Conservation (phyloP, 2,113 vertebrate species). For the Ciconia boyciana region DNA sequence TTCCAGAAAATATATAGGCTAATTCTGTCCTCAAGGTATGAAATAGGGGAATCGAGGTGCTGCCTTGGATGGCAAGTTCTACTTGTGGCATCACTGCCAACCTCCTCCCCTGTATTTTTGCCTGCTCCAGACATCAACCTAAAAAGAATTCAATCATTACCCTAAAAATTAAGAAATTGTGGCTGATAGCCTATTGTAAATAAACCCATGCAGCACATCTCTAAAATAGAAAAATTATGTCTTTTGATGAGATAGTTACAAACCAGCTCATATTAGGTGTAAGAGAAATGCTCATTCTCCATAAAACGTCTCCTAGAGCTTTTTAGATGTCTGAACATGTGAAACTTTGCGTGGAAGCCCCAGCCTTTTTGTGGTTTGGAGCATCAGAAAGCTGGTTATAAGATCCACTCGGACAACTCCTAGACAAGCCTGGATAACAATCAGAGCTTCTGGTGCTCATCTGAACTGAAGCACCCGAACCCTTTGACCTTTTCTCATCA, state of each 20-base stretch:
- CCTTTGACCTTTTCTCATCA: constrained; percentile 5
- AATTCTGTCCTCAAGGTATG: background rate
- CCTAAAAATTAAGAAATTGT: background rate
- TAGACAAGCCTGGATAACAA: background rate
- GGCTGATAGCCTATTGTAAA: background rate
- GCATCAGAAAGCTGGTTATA: background rate
- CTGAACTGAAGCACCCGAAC: background rate
- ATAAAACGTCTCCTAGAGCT: background rate
- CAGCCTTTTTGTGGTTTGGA: background rate
- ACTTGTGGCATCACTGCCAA: background rate
- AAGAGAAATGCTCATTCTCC: background rate
- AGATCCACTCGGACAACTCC: background rate
- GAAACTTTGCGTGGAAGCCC: background rate
- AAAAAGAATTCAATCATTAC: background rate
- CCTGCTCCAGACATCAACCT: background rate
- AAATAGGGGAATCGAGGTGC: background rate
- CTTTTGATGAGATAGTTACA: background rate
- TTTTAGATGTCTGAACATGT: background rate
- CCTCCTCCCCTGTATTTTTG: background rate
- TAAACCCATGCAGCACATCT: background rate
- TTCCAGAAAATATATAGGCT: background rate
- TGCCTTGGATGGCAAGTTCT: background rate
- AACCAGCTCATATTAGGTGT: background rate
- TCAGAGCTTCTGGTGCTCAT: background rate
- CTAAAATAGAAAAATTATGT: background rate